Conservation (phyloP, 2,888 invertebrate genomes). For the Apotomis capreana region DNA sequence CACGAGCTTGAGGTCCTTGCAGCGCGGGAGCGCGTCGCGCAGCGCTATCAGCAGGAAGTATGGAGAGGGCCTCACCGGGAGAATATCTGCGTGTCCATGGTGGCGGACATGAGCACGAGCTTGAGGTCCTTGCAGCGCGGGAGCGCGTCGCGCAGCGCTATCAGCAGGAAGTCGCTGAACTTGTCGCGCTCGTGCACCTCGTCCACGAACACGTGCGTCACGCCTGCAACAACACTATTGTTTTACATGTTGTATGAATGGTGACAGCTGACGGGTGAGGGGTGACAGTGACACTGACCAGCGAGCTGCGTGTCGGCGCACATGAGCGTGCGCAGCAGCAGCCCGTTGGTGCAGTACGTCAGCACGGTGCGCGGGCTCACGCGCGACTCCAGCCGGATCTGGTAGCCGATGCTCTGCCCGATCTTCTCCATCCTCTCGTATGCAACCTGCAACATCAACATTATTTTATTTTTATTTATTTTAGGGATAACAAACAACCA, state of each 20-base stretch:
- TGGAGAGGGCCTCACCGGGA: slow-evolving; percentile 69
- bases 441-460: slow-evolving; percentile 69
- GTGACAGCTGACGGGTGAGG: too few species aligned
- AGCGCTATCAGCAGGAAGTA: slow-evolving; percentile 92
- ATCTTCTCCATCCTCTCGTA: slow-evolving; percentile 88
- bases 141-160: slow-evolving; percentile 91
- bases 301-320: slow-evolving; percentile 87
- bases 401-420: slow-evolving; percentile 91
- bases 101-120: slow-evolving; percentile 97
- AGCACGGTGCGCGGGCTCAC: slow-evolving; percentile 91
- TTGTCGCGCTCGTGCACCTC: slow-evolving; percentile 98
- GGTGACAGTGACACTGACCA: slow-evolving; percentile 49
- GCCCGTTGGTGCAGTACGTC: slow-evolving; percentile 96
- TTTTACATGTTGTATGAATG: too few species aligned
- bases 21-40: slow-evolving; percentile 87
- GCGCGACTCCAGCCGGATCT: slow-evolving; percentile 94
- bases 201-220: slow-evolving; percentile 95
- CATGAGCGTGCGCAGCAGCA: slow-evolving; percentile 94
- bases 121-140: slow-evolving; percentile 88
- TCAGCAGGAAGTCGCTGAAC: slow-evolving; percentile 95
- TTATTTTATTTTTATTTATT: too few species aligned
- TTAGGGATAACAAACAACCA: too few species aligned
- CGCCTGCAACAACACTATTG: slow-evolving; percentile 64
- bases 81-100: slow-evolving; percentile 92
- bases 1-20: slow-evolving; percentile 89